Percentiles rank a stretch among this genome's conserved stretches.
These are phyloP conservation scores for Germaria angustata DNA, from an alignment of 2,888 invertebrate genomes.

Conservation along the genomic window DNA sequence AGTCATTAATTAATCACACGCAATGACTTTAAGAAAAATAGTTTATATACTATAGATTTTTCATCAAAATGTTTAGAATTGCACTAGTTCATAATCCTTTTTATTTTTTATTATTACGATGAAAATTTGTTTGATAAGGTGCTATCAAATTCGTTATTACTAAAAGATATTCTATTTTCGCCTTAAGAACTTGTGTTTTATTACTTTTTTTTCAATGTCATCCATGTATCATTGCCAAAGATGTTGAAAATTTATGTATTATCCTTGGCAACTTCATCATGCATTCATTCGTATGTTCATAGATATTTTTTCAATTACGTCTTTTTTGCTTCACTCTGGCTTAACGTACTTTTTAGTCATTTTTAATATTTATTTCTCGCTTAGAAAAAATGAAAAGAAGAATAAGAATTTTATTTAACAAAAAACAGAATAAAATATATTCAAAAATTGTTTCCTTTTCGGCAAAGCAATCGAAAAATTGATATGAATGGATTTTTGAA, in stretches of 20 bases:
- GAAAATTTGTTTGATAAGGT: not conserved
- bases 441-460: slow-evolving; percentile 68
- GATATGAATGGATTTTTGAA: slow-evolving; percentile 71
- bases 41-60: too few species aligned
- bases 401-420: slow-evolving; percentile 24
- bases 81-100: too few species aligned
- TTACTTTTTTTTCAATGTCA: slow-evolving; percentile 25
- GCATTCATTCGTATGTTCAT: slow-evolving; percentile 41
- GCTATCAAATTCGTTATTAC: not conserved
- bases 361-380: slow-evolving; percentile 35
- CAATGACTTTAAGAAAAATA: too few species aligned
- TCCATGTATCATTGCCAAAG: slow-evolving; percentile 62
- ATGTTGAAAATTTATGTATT: slow-evolving; percentile 49
- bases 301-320: not conserved
- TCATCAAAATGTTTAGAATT: too few species aligned
- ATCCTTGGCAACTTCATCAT: slow-evolving; percentile 64
- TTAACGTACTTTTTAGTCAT: slow-evolving; percentile 50
- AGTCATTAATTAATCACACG: too few species aligned
- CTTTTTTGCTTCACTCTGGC: slow-evolving; percentile 15
- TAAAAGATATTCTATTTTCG: not conserved
- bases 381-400: slow-evolving; percentile 3
- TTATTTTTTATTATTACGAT: not conserved
- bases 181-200: not conserved
- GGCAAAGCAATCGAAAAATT: slow-evolving; percentile 70
- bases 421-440: slow-evolving; percentile 40